Conservation (phyloP, 1,140 invertebrate genomes). For the Hormaphis cornu region DNA sequence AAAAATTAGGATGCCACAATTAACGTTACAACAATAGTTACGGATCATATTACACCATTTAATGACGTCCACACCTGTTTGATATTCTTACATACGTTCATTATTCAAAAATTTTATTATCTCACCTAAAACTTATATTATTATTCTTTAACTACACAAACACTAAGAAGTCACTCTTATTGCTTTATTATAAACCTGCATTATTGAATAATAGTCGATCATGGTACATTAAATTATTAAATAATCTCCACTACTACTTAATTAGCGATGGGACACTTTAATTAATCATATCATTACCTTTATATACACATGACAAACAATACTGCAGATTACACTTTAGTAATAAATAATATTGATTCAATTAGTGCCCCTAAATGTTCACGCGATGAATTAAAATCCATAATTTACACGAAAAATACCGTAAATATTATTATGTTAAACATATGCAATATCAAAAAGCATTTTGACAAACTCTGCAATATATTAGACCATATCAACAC, state of each 20-base stretch:
- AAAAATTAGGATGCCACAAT: too few species aligned
- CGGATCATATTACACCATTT: too few species aligned
- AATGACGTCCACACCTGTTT: not conserved
- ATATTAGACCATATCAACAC: too few species aligned
- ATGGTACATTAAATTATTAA: not conserved
- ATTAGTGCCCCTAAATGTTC: not conserved
- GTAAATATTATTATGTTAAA: not conserved
- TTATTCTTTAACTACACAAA: not conserved
- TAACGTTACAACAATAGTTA: too few species aligned
- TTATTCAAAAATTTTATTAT: not conserved
- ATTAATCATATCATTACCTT: not conserved
- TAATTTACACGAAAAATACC: not conserved
- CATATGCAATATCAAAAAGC: too few species aligned
- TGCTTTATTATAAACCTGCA: not conserved
- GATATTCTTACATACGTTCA: not conserved
- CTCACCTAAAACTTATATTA: not conserved
- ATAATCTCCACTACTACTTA: not conserved
- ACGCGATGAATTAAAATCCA: not conserved
- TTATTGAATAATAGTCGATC: not conserved
- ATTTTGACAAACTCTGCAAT: too few species aligned
- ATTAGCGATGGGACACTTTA: not conserved
- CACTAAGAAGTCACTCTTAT: not conserved
- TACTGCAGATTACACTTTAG: not conserved
- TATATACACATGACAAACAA: not conserved
- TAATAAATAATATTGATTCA: not conserved